Evolutionary conservation across 1,140 invertebrate genomes (phyloP).

Genomic region (Adoxophyes honmai): DNA sequence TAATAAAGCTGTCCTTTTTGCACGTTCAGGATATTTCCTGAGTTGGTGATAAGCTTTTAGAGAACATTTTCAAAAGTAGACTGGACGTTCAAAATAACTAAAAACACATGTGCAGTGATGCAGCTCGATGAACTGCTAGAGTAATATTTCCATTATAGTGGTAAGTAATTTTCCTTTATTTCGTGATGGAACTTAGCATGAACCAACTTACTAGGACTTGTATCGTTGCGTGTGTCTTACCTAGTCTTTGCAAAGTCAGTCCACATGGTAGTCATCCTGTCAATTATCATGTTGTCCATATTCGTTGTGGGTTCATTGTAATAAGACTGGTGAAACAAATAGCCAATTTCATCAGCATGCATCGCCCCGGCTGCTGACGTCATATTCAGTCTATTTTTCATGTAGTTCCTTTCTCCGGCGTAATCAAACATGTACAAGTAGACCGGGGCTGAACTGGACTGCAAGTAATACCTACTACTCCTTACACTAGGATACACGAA

Average conservation of each 20-base stretch:
- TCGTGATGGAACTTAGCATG: too few species aligned
- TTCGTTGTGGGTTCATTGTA: not conserved
- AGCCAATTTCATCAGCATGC: not conserved
- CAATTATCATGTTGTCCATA: not conserved
- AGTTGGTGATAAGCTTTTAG: too few species aligned
- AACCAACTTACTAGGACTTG: too few species aligned
- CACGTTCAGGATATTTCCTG: too few species aligned
- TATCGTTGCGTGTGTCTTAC: too few species aligned
- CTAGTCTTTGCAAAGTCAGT: slow-evolving; percentile 1
- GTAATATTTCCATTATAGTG: too few species aligned
- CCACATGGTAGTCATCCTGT: slow-evolving; percentile 4
- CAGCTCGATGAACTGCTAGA: too few species aligned
- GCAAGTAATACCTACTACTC: not conserved
- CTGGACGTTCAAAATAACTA: too few species aligned
- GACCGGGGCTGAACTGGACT: not conserved
- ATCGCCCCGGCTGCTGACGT: not conserved
- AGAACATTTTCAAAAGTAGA: too few species aligned
- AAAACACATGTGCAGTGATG: too few species aligned
- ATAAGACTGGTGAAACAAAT: not conserved
- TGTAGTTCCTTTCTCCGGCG: not conserved
- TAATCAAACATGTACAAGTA: slow-evolving; percentile 11
- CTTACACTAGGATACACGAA: slow-evolving; percentile 4
- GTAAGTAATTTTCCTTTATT: too few species aligned
- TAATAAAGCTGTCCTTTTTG: too few species aligned
- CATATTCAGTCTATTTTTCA: slow-evolving; percentile 5